Conservation (phyloP, 2,113 vertebrate species). For the Agelaius phoeniceus region DNA sequence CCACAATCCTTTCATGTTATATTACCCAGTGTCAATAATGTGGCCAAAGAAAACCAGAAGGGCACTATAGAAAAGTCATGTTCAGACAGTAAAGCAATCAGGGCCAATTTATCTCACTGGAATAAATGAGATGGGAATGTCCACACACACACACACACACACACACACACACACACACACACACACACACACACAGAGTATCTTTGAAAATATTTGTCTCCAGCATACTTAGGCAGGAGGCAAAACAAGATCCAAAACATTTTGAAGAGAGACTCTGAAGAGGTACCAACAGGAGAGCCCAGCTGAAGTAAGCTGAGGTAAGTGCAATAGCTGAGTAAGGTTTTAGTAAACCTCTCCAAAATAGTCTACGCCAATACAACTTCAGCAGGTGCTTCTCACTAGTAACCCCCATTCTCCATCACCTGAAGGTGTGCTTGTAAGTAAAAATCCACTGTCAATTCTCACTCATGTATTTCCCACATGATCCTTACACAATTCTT, state of each 20-base stretch:
- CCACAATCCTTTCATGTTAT: constrained; percentile 58
- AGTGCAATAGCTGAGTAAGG: neutral
- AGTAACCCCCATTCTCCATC: neutral
- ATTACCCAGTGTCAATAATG: constrained; percentile 51
- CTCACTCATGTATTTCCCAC: neutral
- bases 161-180: neutral
- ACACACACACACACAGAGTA: neutral
- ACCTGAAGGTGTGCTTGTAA: neutral
- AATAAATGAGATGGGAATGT: neutral
- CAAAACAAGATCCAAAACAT: neutral
- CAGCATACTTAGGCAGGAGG: neutral
- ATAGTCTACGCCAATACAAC: neutral
- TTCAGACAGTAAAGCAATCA: constrained; percentile 34
- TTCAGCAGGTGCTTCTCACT: neutral
- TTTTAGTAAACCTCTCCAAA: neutral
- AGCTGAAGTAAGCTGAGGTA: neutral
- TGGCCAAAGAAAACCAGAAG: constrained; percentile 37
- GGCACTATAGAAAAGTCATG: neutral
- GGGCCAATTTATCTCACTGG: constrained; percentile 18
- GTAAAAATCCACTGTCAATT: neutral
- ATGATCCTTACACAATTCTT: neutral
- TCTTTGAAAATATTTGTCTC: neutral
- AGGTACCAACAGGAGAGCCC: neutral
- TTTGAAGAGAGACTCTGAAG: neutral
- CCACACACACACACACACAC: neutral